A percentile compares a stretch with the other conserved stretches of the same genome.
Conservation (phyloP, 2,888 invertebrate genomes). For the Hirtodrosophila duncani region DNA sequence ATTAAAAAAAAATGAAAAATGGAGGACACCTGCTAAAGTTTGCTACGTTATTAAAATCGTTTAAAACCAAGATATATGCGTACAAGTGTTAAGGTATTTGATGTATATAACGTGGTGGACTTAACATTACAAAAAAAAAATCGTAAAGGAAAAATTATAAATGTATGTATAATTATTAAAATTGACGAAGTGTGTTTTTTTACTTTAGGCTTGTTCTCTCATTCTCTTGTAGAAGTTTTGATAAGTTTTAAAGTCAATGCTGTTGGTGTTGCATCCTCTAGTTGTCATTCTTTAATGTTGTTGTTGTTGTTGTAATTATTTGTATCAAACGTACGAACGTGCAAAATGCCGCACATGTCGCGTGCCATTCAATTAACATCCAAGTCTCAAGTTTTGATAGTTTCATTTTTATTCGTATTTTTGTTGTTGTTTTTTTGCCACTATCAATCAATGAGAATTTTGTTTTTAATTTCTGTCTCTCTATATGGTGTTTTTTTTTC, state of each 20-base stretch:
- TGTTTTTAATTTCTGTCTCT: constrained; percentile 1
- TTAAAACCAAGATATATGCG: no score
- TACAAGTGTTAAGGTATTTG: constrained; percentile 22
- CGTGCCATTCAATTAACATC: constrained; percentile 37
- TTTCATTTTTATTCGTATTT: constrained; percentile 4
- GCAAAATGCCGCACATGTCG: constrained; percentile 65
- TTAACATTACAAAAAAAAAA: constrained; percentile 49
- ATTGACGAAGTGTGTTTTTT: constrained; percentile 76
- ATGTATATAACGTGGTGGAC: constrained; percentile 25
- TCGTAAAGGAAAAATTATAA: constrained; percentile 46
- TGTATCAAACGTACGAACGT: constrained; percentile 44
- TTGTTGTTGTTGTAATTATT: constrained; percentile 12
- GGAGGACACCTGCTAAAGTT: no score
- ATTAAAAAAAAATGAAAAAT: constrained; percentile 16
- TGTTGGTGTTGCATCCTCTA: constrained; percentile 23
- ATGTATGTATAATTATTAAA: constrained; percentile 65
- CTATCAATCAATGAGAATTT: no score
- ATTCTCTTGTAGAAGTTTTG: constrained; percentile 18
- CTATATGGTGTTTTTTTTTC: constrained; percentile 9
- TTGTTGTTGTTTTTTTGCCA: no score
- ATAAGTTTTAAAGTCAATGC: constrained; percentile 27
- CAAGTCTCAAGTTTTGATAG: constrained; percentile 27
- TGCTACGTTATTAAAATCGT: no score
- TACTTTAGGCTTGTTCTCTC: constrained; percentile 27
- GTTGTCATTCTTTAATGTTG: constrained; percentile 11